These are phyloP conservation scores for Agrotis exclamationis DNA, from an alignment of 2,888 invertebrate genomes.

Conservation along the genomic window DNA sequence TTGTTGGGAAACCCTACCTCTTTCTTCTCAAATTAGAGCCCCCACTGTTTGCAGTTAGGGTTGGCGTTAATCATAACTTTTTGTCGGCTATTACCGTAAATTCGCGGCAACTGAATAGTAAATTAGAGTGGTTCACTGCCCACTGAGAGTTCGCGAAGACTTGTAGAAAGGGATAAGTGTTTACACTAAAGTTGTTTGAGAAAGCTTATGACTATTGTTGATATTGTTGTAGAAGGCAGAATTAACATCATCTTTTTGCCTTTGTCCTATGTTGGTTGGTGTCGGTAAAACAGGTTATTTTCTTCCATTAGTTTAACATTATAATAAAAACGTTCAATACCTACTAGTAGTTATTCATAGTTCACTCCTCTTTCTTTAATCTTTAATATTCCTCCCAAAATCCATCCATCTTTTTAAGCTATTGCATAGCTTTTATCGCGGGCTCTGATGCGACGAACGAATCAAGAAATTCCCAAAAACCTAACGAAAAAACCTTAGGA, in stretches of 20 bases:
- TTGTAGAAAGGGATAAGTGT: slow-evolving; percentile 16
- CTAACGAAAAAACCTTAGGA: no score
- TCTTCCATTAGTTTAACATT: background rate
- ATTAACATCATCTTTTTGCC: background rate
- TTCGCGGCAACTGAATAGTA: slow-evolving; percentile 63
- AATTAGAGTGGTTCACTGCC: slow-evolving; percentile 59
- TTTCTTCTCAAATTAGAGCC: slow-evolving; percentile 62
- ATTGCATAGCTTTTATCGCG: no score
- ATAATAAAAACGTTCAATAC: no score
- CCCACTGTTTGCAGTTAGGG: slow-evolving; percentile 51
- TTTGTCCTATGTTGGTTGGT: background rate
- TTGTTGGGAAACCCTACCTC: slow-evolving; percentile 14
- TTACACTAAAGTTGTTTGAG: background rate
- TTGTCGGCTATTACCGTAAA: slow-evolving; percentile 79
- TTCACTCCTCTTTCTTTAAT: no score
- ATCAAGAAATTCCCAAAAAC: no score
- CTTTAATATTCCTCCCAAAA: no score
- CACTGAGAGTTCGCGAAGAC: slow-evolving; percentile 21
- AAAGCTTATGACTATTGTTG: background rate
- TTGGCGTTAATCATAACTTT: slow-evolving; percentile 78
- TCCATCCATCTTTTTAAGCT: no score
- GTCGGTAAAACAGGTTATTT: background rate
- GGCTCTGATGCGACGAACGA: no score
- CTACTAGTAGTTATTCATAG: background rate
- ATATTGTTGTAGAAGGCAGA: background rate